phyloP scores from a whole-genome alignment of 92 coral and sea anemone species.

The Porites rus region DNA sequence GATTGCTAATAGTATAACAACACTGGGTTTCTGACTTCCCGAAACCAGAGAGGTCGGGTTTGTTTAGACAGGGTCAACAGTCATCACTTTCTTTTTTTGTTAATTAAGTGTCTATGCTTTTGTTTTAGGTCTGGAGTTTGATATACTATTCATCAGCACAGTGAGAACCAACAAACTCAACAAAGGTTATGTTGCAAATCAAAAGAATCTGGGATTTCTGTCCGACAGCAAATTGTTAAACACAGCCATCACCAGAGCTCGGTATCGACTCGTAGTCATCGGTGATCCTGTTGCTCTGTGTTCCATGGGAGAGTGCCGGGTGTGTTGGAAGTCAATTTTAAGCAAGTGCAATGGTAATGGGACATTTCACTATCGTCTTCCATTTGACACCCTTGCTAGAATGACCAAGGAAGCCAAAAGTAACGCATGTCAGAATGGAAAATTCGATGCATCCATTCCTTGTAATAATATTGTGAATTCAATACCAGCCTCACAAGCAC shows the following conservation, averaged over 20 bases:
- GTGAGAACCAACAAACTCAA: slow-evolving; percentile 72
- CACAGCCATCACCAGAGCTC: slow-evolving; percentile 97
- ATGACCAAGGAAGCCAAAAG: slow-evolving; percentile 39
- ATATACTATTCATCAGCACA: slow-evolving; percentile 88
- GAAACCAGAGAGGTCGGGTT: too few relatives aligned
- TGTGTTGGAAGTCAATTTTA: slow-evolving; percentile 92
- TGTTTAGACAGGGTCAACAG: too few relatives aligned
- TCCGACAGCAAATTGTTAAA: slow-evolving; percentile 89
- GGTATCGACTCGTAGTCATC: slow-evolving; percentile 81
- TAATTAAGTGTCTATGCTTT: background rate
- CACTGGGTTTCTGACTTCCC: too few relatives aligned
- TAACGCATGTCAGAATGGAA: background rate
- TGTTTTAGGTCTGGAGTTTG: slow-evolving; percentile 90
- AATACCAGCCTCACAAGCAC: background rate
- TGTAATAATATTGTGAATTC: background rate
- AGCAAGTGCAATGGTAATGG: slow-evolving; percentile 88
- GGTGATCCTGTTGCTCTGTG: slow-evolving; percentile 97
- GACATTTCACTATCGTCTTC: slow-evolving; percentile 91
- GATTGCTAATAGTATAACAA: too few relatives aligned
- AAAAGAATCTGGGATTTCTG: slow-evolving; percentile 87
- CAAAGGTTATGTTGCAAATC: slow-evolving; percentile 59
- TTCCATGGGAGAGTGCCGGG: slow-evolving; percentile 88
- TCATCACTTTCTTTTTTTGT: too few relatives aligned
- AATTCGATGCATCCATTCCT: background rate
- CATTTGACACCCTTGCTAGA: slow-evolving; percentile 76